Evolutionary conservation across 2,888 invertebrate species (phyloP).

Genomic region (Lottia gigantea): DNA sequence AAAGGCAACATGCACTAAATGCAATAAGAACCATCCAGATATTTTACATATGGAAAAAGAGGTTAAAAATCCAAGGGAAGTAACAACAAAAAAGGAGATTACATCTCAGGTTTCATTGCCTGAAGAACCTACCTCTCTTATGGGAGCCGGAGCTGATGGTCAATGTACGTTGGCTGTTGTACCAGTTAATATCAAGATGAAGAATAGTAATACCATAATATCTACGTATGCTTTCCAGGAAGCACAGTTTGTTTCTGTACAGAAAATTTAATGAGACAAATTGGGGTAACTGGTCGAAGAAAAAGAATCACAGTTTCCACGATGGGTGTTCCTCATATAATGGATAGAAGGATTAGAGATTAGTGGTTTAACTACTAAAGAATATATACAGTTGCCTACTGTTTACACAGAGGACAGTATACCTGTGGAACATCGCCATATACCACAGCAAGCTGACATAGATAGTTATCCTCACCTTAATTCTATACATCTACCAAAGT

Average conservation of each 20-base stretch:
- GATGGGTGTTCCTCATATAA: not conserved
- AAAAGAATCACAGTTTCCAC: not conserved
- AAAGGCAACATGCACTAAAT: not conserved
- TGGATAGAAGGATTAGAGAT: constrained; percentile 13
- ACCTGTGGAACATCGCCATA: constrained; percentile 16
- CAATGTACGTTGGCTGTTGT: not conserved
- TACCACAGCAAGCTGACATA: constrained; percentile 18
- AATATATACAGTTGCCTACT: constrained; percentile 1
- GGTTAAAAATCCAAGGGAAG: not conserved
- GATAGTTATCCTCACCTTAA: constrained; percentile 16
- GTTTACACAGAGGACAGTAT: constrained; percentile 16
- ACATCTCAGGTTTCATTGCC: not conserved
- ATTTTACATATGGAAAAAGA: not conserved
- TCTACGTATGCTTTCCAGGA: not conserved
- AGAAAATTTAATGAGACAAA: not conserved
- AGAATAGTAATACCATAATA: not conserved
- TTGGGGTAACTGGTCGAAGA: not conserved
- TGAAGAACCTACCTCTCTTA: not conserved
- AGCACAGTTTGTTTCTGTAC: not conserved
- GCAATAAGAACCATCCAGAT: not conserved
- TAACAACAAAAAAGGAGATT: not conserved
- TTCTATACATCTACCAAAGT: constrained; percentile 10
- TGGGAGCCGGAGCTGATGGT: not conserved
- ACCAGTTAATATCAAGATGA: constrained; percentile 7
- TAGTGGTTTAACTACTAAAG: not conserved